Conservation (phyloP, 2,113 vertebrate genomes). For the Corythaeola cristata region DNA sequence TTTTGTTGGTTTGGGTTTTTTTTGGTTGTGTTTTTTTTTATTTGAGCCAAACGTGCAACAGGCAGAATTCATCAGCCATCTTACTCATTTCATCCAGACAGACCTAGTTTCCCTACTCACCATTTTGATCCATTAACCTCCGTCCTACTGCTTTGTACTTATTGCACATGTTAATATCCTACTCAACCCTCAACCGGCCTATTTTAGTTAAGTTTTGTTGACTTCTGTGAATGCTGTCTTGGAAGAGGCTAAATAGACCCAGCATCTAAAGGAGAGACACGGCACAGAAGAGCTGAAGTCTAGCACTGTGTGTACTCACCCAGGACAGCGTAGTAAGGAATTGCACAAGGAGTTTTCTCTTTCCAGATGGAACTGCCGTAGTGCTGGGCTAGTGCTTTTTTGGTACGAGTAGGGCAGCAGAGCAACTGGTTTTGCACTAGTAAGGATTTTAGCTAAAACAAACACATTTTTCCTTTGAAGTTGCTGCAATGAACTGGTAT, state of each 20-base stretch:
- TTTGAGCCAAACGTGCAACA: not conserved
- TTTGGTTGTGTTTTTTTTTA: no score
- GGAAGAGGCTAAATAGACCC: not conserved
- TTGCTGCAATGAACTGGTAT: not conserved
- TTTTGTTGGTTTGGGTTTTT: no score
- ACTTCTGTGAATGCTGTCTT: not conserved
- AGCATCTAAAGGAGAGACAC: not conserved
- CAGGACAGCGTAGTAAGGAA: not conserved
- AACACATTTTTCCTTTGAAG: not conserved
- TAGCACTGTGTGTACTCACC: not conserved
- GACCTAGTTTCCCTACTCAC: not conserved
- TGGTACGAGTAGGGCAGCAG: not conserved
- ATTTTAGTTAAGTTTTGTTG: not conserved
- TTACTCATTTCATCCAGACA: not conserved
- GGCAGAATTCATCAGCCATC: not conserved
- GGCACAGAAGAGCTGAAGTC: not conserved
- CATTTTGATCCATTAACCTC: not conserved
- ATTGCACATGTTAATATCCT: not conserved
- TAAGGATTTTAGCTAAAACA: not conserved
- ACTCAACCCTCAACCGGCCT: fast-evolving
- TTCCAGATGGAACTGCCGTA: not conserved
- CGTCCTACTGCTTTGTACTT: not conserved
- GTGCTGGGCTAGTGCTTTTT: not conserved
- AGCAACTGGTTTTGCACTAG: not conserved
- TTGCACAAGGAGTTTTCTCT: not conserved